Evolutionary conservation across 2,113 vertebrate species (phyloP), one percentile per base, ranked within the genome.

Genomic region (Felis chaus): DNA sequence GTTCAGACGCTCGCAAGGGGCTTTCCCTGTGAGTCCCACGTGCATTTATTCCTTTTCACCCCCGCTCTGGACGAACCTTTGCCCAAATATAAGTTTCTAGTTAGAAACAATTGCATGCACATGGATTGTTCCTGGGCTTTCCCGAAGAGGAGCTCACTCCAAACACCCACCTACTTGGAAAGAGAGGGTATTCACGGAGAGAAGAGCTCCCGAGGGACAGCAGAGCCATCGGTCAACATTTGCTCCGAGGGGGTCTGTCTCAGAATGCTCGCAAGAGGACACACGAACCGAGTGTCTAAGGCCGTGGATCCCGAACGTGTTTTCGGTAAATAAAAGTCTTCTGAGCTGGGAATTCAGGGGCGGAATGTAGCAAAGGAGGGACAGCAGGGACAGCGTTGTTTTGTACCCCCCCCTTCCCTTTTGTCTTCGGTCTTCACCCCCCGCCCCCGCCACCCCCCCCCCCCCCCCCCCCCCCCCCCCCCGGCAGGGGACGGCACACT

Each of bases 11-110:
- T 88, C 39, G 69, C 74, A n/a, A 13, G 7, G 29, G 45, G 55
- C 23, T 76, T 36, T 80, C 41, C 82, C 19, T 86, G 94, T 91
- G 48, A 81, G 39, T 50, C 53, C 33, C 82, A 7, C 69, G 41
- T 9, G 45, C 45, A 65, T 36, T 73, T 81, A 13, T 45, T 79
- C 19, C 27, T 68, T 86, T 79, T 16, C 14, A 69, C 36, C 25
- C n/a, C 12, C 69, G 29, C 13, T 63, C 27, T 45, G 39, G 48
- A 73, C 33, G 36, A 80, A 74, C 4, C 6, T 89, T 57, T 61
- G 57, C 78, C 45, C 69, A 91, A 57, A 81, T 31, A 66, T 39
- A 95, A 89, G 89, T 73, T 65, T 68, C 69, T 50, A 83, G 73
- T 94, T 89, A 80, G 79, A 94, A 94, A 66, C 61, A 12, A 13